A percentile compares a stretch with the other conserved stretches of the same genome.
phyloP scores from a whole-genome alignment of 2,888 invertebrate species.

The Patella depressa region DNA sequence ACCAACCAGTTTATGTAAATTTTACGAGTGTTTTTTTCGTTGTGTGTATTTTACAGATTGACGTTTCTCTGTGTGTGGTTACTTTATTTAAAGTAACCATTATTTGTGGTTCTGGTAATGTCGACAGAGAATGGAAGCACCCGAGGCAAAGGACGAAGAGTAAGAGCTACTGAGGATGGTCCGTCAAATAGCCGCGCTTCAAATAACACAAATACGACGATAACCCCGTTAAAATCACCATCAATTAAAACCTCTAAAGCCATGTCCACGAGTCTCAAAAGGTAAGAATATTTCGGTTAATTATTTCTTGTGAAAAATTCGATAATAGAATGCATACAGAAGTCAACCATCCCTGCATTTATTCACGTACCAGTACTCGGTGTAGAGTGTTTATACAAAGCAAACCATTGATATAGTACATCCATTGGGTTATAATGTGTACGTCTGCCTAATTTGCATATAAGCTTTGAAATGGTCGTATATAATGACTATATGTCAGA shows the following conservation, averaged over 20 bases:
- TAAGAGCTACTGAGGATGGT: not conserved
- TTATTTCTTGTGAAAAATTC: too few relatives aligned
- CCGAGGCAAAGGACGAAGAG: not conserved
- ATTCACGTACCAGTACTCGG: too few relatives aligned
- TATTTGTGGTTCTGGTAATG: not conserved
- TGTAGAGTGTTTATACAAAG: too few relatives aligned
- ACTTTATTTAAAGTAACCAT: too few relatives aligned
- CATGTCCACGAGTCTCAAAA: conserved; percentile 6
- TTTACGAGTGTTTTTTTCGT: too few relatives aligned
- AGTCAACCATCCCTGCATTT: too few relatives aligned
- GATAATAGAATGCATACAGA: too few relatives aligned
- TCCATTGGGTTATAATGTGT: too few relatives aligned
- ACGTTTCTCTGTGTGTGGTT: too few relatives aligned
- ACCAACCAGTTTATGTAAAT: too few relatives aligned
- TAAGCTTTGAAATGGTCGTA: not conserved
- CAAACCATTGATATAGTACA: too few relatives aligned
- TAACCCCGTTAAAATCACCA: conserved; percentile 1
- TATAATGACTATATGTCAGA: not conserved
- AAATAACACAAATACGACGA: not conserved
- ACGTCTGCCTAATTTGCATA: conserved; percentile 10
- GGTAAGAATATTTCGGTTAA: not conserved
- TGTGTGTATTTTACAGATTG: too few relatives aligned
- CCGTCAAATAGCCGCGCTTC: not conserved
- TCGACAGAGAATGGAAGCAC: not conserved
- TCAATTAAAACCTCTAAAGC: conserved; percentile 6